Base-by-base conservation (phyloP, 2,113 vertebrate genomes). In the Laticauda colubrina region DNA sequence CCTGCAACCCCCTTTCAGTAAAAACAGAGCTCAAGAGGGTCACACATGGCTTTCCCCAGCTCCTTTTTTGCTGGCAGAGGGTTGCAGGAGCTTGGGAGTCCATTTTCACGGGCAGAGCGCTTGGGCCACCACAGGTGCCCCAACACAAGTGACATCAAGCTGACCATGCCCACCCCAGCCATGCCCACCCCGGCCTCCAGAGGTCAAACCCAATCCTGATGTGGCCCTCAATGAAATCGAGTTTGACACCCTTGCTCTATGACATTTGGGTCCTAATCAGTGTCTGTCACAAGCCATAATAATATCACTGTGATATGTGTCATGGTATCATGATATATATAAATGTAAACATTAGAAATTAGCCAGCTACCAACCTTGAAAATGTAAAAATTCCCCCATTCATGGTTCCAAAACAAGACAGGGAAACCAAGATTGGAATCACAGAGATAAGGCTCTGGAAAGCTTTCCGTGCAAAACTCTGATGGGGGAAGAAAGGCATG, bases 371-470 rank as follows among this genome's bases (percentile, higher is more conserved):
- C 89, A 95, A 99, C 98, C 98, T 98, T 87, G 98, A 97, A 85
- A 97, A 93, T 0, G 97, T 96, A 93, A 99, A 98, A 94, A 98
- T 97, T 26, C 98, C 98, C 21, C 98, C 98, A 23, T 98, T 98
- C 53, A 99, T 96, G 3, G 98, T 96, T 89, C 98, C 98, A 34
- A 99, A 98, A 90, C 98, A 99, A 85, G 98, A 99, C 11, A 98
- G 59, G 0, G 98, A 97, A 0, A 99, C 98, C 11, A 99, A 97
- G 85, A 98, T 18, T 8, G 98, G 98, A 51, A 99, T 97, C 88
- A 98, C 94, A 0, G 98, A 97, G 3, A 98, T 97, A 55, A 98
- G 20, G 26, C 97, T 97, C 92, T 96, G 97, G 64, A 98, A 97
- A 45, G 98, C 97, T 18, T 96, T 96, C 53, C 96, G 97, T 43